Evolutionary conservation across 2,888 invertebrate species (phyloP).

Genomic region (Melieria picta): DNA sequence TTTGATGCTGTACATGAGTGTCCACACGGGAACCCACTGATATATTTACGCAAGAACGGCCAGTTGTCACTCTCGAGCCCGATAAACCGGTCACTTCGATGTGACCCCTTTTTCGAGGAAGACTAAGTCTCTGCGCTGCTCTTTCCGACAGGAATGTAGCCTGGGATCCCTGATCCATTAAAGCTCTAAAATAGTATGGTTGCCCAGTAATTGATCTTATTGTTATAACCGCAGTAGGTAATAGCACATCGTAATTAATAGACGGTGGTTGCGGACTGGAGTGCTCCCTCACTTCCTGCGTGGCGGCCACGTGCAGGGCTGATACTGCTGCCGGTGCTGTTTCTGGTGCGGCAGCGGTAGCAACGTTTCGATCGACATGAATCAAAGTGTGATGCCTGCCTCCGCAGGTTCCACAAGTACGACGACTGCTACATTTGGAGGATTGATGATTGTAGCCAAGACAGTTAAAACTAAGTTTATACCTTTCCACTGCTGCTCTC

Average conservation of each 20-base stretch:
- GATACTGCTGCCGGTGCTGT: too few relatives aligned
- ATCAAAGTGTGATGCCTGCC: conserved; percentile 4
- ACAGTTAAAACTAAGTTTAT: conserved; percentile 14
- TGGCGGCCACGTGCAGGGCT: too few relatives aligned
- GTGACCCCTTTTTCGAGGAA: neutral
- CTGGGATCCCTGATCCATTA: conserved; percentile 11
- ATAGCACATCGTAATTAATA: too few relatives aligned
- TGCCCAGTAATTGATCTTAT: too few relatives aligned
- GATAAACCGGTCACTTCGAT: conserved; percentile 3
- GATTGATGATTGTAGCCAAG: conserved; percentile 12
- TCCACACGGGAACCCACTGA: neutral
- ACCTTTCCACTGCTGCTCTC: conserved; percentile 2
- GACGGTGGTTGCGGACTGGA: too few relatives aligned
- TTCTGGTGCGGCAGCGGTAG: too few relatives aligned
- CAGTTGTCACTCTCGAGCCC: neutral
- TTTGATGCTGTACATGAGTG: neutral
- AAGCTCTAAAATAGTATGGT: neutral
- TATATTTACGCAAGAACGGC: neutral
- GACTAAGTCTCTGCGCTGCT: neutral
- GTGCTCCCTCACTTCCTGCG: too few relatives aligned
- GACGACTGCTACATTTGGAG: conserved; percentile 9
- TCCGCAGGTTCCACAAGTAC: neutral
- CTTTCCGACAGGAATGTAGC: neutral
- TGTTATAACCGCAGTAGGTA: too few relatives aligned
- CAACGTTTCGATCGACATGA: neutral